Base-by-base conservation (phyloP, 1,140 invertebrate species). In the Drosophila ogumai region DNA sequence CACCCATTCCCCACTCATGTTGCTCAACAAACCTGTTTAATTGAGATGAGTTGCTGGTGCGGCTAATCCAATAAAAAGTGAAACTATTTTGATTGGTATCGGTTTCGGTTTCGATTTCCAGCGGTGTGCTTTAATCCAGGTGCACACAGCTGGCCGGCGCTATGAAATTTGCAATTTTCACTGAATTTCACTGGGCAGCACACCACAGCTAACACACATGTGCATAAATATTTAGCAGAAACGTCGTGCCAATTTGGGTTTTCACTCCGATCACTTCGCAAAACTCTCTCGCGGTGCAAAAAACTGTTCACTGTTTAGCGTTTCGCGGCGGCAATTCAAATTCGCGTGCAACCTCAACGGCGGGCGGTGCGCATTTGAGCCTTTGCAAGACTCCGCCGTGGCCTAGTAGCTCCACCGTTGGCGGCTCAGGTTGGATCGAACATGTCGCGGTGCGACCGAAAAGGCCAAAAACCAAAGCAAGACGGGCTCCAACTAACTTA, bases 21-120 rank as follows among this genome's bases (percentile, higher is more conserved):
- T 88, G 80, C 73, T 77, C 76, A 81, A 88, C 84, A 88, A 88
- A 88, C 84, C 84, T 88, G 84, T 84, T 90, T 69, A 58, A 55
- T 57, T 68, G 46, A 46, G 59, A 54, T 60, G 77, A 50, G 43
- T 49, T 43, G 84, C 54, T 90, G 59, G 17, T 55, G 80, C 84
- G 54, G 84, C 68, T 90, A 90, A 90, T 90, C 86, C 85, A 78
- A 90, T 90, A 81, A 90, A 88, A 90, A 90, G 85, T 90, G 85
- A 90, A 90, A 90, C 73, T 85, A 84, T 80, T 80, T 50, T 66
- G 43, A 69, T 78, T 57, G 73, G 38, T 44, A 57, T 43, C 25
- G 32, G 56, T 28, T 65, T 58, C n/a, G 25, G 55, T 28, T 76
- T 75, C 25, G 32, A 43, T 57, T 44, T 44, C 58, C 58, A 47